phyloP scores from a whole-genome alignment of 2,113 vertebrate species.

The Calonectris borealis region DNA sequence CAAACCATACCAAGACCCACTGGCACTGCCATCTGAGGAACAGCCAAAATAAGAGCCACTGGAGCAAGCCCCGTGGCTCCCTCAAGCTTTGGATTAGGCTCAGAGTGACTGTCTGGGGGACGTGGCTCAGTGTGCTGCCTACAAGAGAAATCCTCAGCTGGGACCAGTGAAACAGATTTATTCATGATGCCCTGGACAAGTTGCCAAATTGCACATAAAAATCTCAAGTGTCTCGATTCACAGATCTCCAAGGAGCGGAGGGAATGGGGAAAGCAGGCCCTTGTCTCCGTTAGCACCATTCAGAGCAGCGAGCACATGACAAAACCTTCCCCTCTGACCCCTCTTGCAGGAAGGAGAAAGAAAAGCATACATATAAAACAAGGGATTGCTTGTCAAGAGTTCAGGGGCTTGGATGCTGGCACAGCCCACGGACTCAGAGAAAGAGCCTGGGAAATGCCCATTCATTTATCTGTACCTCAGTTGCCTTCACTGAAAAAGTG shows the following conservation, averaged over 20 bases:
- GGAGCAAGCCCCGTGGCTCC: fast-evolving
- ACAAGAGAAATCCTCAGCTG: neutral
- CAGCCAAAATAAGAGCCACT: neutral
- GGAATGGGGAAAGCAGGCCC: neutral
- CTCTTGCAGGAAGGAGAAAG: neutral
- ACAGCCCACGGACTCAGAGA: neutral
- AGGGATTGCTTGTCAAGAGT: neutral
- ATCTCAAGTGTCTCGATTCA: neutral
- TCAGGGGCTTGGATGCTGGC: neutral
- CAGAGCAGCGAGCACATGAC: neutral
- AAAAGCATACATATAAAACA: neutral
- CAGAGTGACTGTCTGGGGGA: neutral
- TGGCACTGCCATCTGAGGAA: neutral
- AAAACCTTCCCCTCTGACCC: neutral
- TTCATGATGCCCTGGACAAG: neutral
- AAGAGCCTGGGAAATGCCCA: neutral
- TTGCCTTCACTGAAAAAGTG: neutral
- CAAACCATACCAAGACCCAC: neutral
- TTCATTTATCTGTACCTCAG: neutral
- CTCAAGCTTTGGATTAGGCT: neutral
- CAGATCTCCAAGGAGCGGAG: neutral
- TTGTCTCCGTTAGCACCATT: neutral
- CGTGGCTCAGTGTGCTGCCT: neutral
- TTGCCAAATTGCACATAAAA: neutral
- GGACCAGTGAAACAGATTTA: neutral